Conservation (phyloP, 2,113 vertebrate genomes). For the Ceuthmochares aereus region DNA sequence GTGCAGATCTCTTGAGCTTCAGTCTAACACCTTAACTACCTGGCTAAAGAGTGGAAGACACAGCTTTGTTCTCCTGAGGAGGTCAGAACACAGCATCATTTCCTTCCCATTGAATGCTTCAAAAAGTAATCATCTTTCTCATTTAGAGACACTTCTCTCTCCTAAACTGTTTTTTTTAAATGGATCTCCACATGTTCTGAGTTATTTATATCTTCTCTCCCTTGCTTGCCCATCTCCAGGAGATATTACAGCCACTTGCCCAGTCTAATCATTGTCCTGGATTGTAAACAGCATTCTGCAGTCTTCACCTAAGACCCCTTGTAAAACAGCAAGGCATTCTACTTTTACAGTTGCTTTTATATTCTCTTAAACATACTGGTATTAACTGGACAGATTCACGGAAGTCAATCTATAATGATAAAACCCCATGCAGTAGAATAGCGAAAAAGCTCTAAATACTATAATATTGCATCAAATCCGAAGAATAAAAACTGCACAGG, state of each 20-base stretch:
- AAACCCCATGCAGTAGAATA: background rate
- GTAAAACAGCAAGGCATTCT: background rate
- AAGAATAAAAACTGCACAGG: background rate
- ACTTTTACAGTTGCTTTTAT: background rate
- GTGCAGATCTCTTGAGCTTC: background rate
- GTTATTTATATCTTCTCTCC: background rate
- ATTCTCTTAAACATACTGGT: background rate
- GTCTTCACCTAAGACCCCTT: background rate
- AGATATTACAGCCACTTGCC: background rate
- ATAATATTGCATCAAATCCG: background rate
- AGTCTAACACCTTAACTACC: background rate
- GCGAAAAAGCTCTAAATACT: background rate
- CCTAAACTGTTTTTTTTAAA: background rate
- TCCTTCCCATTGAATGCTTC: background rate
- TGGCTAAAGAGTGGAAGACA: rapidly evolving
- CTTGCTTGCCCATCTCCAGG: background rate
- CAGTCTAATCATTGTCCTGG: background rate
- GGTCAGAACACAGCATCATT: background rate
- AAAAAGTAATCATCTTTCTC: background rate
- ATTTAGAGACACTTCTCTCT: background rate
- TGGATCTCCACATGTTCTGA: background rate
- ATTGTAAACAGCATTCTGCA: background rate
- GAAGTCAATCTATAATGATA: background rate
- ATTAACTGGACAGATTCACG: background rate
- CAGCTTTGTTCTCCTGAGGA: background rate